Evolutionary conservation across 2,797 vertebrate genomes (phyloP), one percentile per base, ranked within the genome.

Genomic region (Apodemus agrarius): DNA sequence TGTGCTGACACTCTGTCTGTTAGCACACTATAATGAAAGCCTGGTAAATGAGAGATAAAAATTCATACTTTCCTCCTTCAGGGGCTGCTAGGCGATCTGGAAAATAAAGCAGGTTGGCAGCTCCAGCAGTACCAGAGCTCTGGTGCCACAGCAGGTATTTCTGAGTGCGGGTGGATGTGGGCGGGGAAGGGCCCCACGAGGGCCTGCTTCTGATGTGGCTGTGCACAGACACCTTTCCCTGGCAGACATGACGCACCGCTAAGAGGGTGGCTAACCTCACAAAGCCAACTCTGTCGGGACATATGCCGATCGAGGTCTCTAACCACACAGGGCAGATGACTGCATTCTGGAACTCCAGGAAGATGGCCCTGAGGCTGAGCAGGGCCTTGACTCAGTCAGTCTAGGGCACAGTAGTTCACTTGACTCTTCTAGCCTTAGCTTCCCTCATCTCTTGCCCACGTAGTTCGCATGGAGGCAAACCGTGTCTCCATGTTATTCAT

Each of bases 1-100:
- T 98, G 98, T 96, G 98, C 98, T 98, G 97, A 98, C 97, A 97
- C 76, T 92, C 96, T 96, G 97, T 97, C 97, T 98, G 97, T 96
- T 98, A 98, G 96, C 95, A 92, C 95, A 76, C 96, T 43, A 89
- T 91, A 98, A 98, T 17, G 31, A 96, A 98, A 98, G 97, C 74
- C 80, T 86, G 67, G 91, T 95, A 98, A 98, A 98, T 95, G 97
- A 97, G 97, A 98, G 97, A 98, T 98, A 98, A 95, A 97, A 98
- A 97, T 96, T 97, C 97, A 98, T 91, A 90, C 97, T 97, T 94
- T 91, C 94, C 96, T 97, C 97, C 98, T 98, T 98, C 94, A n/a
- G 98, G 96, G 97, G 98, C 97, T 95, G 97, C 95, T 61, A 96
- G 95, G 96, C 92, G 95, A 79, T 88, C 96, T 86, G 95, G 95